Evolutionary conservation across 2,113 vertebrate species (phyloP), one percentile per base, ranked within the genome.

Genomic region (Calyptommatus sinebrachiatus): DNA sequence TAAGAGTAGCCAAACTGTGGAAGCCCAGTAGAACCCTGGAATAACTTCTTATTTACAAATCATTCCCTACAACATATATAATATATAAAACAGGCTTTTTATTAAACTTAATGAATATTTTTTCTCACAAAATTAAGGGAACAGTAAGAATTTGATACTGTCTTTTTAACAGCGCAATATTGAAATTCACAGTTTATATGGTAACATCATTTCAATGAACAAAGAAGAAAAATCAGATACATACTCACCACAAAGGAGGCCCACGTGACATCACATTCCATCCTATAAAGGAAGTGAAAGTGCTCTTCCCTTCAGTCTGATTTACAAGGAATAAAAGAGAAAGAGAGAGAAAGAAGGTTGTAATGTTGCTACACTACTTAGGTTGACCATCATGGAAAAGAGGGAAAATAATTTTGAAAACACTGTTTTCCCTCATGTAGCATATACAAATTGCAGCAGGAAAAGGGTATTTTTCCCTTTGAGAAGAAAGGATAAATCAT

Each of bases 241-340:
- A 94, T 95, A 95, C 95, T 95, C 93, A 95, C 94, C 94, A 94
- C 87, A 85, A 77, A 93, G 93, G 92, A 89, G 93, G 93, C 71
- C 92, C 94, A 93, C 93, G 93, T 92, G 93, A 91, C 94, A 95
- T 85, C 94, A 94, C 90, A 93, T 92, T 95, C 93, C 95, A 95
- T 90, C 88, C 95, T 95, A 94, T 91, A 94, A 94, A 93, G 93
- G 93, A 94, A 94, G 89, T 93, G 94, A 94, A 94, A 94, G 94
- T 93, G 94, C 94, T 95, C 91, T 93, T 93, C 91, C 94, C 93
- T 94, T 91, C 85, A 67, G 91, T 92, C 94, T 95, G 93, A 95
- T 95, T 95, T 90, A 94, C 86, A 87, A 94, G 92, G 94, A 88
- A 95, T 89, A 93, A 87, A 85, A 93, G 93, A 95, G 88, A 94